phyloP scores from a whole-genome alignment of 2,888 invertebrate species.

The Cheilosia vernalis region DNA sequence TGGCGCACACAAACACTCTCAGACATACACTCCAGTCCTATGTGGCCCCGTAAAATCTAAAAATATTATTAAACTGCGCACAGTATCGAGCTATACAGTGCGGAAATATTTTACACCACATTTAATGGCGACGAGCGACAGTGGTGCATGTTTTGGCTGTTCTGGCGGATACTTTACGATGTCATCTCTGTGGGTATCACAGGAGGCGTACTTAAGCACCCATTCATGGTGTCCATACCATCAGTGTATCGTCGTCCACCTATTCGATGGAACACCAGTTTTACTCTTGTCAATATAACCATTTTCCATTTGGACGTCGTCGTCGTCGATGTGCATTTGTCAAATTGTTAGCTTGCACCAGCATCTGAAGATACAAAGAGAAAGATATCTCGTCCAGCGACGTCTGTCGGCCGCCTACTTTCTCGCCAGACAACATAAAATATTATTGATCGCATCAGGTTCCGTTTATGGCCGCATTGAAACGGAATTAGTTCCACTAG shows the following conservation, averaged over 20 bases:
- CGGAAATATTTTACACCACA: slow-evolving; percentile 37
- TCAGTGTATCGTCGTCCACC: slow-evolving; percentile 26
- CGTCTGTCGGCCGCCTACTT: slow-evolving; percentile 61
- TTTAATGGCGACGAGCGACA: slow-evolving; percentile 37
- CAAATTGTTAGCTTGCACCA: slow-evolving; percentile 46
- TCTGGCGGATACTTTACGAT: slow-evolving; percentile 58
- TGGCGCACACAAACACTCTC: slow-evolving; percentile 30
- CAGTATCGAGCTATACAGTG: slow-evolving; percentile 41
- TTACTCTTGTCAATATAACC: slow-evolving; percentile 40
- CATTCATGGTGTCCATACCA: slow-evolving; percentile 31
- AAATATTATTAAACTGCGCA: slow-evolving; percentile 66
- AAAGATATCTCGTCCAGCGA: slow-evolving; percentile 19
- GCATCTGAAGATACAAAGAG: slow-evolving; percentile 19
- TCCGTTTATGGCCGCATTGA: slow-evolving; percentile 63
- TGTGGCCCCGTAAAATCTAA: slow-evolving; percentile 57
- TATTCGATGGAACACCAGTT: slow-evolving; percentile 28
- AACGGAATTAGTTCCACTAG: slow-evolving; percentile 68
- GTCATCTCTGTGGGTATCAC: slow-evolving; percentile 69
- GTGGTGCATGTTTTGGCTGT: slow-evolving; percentile 59
- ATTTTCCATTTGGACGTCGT: slow-evolving; percentile 19
- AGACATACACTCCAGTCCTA: slow-evolving; percentile 33
- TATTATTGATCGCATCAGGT: slow-evolving; percentile 73
- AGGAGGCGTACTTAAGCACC: slow-evolving; percentile 65
- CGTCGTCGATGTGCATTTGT: slow-evolving; percentile 54
- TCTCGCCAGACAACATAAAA: slow-evolving; percentile 71